Percentiles rank a stretch among this genome's conserved stretches.
These are phyloP conservation scores for Chymomyza amoena DNA, from an alignment of 2,888 invertebrate genomes.

Conservation along the genomic window DNA sequence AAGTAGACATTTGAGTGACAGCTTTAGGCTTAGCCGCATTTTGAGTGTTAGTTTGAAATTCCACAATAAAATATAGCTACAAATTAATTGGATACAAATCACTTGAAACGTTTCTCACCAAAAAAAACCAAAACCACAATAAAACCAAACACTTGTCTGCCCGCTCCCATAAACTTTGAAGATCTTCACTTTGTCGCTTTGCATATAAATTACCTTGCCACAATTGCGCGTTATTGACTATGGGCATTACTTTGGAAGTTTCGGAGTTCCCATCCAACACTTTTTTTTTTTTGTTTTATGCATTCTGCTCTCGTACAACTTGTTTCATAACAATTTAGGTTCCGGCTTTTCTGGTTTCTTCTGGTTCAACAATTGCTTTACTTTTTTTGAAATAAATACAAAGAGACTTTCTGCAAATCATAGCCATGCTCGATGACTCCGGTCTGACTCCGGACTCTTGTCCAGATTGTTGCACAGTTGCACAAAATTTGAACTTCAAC, in stretches of 20 bases:
- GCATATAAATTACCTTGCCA: slow-evolving; percentile 70
- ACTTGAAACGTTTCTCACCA: slow-evolving; percentile 50
- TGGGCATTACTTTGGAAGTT: not conserved
- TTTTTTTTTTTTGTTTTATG: slow-evolving; percentile 28
- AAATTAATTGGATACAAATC: slow-evolving; percentile 37
- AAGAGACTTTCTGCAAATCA: not conserved
- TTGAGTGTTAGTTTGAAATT: slow-evolving; percentile 24
- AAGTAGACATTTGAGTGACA: slow-evolving; percentile 67
- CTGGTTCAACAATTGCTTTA: not conserved
- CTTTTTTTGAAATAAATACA: not conserved
- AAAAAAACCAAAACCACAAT: slow-evolving; percentile 16
- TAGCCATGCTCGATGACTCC: slow-evolving; percentile 22
- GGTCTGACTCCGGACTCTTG: not conserved
- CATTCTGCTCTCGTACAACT: slow-evolving; percentile 60
- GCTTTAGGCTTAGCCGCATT: not conserved
- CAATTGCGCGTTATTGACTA: slow-evolving; percentile 2
- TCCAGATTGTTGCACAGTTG: slow-evolving; percentile 17
- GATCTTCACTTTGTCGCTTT: slow-evolving; percentile 65
- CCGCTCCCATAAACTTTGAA: slow-evolving; percentile 60
- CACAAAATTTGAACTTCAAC: not conserved
- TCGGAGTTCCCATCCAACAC: slow-evolving; percentile 36
- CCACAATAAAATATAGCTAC: slow-evolving; percentile 6
- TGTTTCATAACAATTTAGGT: slow-evolving; percentile 42
- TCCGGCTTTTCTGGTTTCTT: slow-evolving; percentile 46
- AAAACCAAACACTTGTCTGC: slow-evolving; percentile 14